Evolutionary conservation across 2,888 invertebrate species (phyloP), one percentile per base, ranked within the genome.

Genomic region (Sarcophaga rosellei): DNA sequence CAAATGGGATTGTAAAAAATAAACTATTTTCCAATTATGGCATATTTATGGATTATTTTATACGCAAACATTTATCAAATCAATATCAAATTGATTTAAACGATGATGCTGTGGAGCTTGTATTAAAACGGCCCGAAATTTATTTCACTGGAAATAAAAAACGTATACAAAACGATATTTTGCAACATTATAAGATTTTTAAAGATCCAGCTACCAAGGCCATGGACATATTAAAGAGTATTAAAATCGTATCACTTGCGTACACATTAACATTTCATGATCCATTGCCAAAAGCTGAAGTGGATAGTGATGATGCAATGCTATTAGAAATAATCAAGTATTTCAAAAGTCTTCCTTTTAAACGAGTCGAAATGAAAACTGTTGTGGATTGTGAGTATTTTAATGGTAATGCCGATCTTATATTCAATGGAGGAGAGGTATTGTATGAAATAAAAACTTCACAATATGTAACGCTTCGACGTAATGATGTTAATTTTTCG

Each of bases 391-490:
- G 57, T 20, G 6, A 63, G 4, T 81, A 81, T 21, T 70, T 81
- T 23, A 12, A 63, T 2, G 81, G 75, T 21, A 75, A 63, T 57
- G 81, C 76, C 5, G 76, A 82, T 53, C 6, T 82, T n/a, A 63
- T 81, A 1, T 81, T 81, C 45, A 75, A 76, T n/a, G 2, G 69
- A 45, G 23, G 63, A 21, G 23, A 70, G n/a, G 65, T 82, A 0
- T 17, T 82, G n/a, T 82, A 82, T 45, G 82, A 82, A 70, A 72
- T 82, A 8, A 82, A 82, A 82, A 82, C 76, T 15, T 65, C 63
- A n/a, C n/a, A 76, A 44, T 81, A 44, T 17, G 0, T 5, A 45
- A 44, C 23, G 2, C 65, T 82, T 25, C 0, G 4, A 0, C 23
- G n/a, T 10, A 10, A 6, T 5, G 5, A 63, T 57, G 1, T 6